Conservation (phyloP, 2,797 vertebrate species). For the Halcyon chelicuti region DNA sequence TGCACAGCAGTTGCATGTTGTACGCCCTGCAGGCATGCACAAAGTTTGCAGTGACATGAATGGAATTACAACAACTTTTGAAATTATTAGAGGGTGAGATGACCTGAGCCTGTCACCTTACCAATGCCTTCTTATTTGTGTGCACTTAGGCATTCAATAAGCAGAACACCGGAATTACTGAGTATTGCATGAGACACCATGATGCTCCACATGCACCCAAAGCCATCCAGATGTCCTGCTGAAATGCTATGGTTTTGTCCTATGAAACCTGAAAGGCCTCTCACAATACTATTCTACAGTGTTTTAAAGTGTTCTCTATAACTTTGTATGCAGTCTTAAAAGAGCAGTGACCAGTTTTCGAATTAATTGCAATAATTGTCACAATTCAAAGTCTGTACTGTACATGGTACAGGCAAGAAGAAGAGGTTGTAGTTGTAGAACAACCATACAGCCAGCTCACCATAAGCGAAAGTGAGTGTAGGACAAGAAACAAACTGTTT, state of each 20-base stretch:
- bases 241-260: not conserved
- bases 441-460: rapidly evolving
- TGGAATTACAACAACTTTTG: not conserved
- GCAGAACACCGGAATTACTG: not conserved
- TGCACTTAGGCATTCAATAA: not conserved
- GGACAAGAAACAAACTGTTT: not conserved
- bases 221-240: not conserved
- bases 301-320: not conserved
- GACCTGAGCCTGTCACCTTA: not conserved
- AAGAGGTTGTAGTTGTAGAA: not conserved
- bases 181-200: not conserved
- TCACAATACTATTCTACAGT: not conserved
- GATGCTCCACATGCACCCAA: not conserved
- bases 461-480: not conserved
- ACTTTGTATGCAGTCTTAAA: not conserved
- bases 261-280: not conserved
- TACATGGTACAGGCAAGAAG: not conserved
- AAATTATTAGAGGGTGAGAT: not conserved
- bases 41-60: not conserved
- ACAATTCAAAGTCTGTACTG: not conserved
- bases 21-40: not conserved
- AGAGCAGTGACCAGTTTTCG: not conserved
- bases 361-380: not conserved
- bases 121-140: not conserved
- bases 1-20: not conserved